Evolutionary conservation across 1,140 invertebrate genomes (phyloP).

Genomic region (Lepidotrigona ventralis): DNA sequence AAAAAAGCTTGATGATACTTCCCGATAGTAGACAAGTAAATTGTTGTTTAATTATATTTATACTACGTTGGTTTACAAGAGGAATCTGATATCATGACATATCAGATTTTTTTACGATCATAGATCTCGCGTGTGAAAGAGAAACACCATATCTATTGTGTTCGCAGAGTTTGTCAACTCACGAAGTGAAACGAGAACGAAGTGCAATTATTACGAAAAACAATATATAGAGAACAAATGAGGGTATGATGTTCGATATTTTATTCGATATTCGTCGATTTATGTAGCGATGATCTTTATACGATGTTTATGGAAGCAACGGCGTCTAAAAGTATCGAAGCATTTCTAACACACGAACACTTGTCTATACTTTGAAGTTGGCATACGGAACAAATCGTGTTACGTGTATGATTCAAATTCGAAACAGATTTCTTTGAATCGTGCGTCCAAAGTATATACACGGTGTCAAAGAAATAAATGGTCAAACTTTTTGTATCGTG

Average conservation of each 20-base stretch:
- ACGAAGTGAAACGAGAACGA: constrained; percentile 40
- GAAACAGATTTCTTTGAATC: constrained; percentile 46
- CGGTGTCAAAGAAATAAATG: no score
- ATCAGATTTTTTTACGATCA: constrained; percentile 63
- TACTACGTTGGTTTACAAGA: constrained; percentile 43
- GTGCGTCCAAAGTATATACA: constrained; percentile 40
- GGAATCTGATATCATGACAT: constrained; percentile 76
- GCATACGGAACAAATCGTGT: constrained; percentile 50
- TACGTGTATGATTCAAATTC: constrained; percentile 47
- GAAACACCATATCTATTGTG: constrained; percentile 38
- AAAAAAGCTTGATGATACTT: constrained; percentile 39
- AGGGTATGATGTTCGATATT: constrained; percentile 39
- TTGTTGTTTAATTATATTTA: constrained; percentile 55
- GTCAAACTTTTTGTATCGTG: no score
- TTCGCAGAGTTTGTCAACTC: constrained; percentile 24
- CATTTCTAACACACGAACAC: constrained; percentile 52
- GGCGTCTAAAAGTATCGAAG: constrained; percentile 51
- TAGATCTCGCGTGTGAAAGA: constrained; percentile 45
- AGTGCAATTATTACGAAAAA: constrained; percentile 57
- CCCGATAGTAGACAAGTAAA: constrained; percentile 44
- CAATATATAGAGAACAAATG: not conserved
- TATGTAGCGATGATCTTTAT: constrained; percentile 37
- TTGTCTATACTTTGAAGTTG: constrained; percentile 51
- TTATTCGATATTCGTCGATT: constrained; percentile 45
- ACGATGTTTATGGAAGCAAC: constrained; percentile 47